Percentiles rank a stretch among this genome's conserved stretches.
Conservation (phyloP, 2,888 invertebrate genomes). For the Cephus pygmeus region DNA sequence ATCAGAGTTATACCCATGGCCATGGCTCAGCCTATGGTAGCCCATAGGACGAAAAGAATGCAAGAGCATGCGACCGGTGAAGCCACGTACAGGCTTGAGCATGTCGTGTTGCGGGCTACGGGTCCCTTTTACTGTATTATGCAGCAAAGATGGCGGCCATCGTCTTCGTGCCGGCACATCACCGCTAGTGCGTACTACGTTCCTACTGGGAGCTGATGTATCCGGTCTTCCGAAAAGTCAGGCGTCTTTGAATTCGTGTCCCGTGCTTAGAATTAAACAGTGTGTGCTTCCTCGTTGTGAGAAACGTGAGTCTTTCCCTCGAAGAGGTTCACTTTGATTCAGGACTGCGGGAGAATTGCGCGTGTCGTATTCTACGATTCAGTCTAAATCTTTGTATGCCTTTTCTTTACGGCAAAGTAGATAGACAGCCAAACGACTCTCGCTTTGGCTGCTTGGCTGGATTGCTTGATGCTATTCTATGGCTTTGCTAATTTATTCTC, state of each 20-base stretch:
- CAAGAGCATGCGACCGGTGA: background rate
- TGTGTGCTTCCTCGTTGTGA: background rate
- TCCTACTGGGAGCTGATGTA: background rate
- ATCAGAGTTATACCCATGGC: background rate
- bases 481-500: background rate
- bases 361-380: background rate
- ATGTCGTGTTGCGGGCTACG: background rate
- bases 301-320: background rate
- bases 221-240: background rate
- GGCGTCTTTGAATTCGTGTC: background rate
- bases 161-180: background rate
- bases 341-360: background rate
- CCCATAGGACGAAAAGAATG: background rate
- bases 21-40: background rate
- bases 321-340: background rate
- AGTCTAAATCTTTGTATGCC: background rate
- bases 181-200: slow-evolving; percentile 1
- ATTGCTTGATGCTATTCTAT: background rate
- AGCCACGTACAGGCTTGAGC: background rate
- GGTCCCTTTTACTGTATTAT: background rate
- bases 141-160: background rate
- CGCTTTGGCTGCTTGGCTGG: background rate
- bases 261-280: background rate
- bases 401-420: background rate
- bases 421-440: background rate